Evolutionary conservation across 2,113 vertebrate genomes (phyloP).

Genomic region (Hemichromis elongatus): DNA sequence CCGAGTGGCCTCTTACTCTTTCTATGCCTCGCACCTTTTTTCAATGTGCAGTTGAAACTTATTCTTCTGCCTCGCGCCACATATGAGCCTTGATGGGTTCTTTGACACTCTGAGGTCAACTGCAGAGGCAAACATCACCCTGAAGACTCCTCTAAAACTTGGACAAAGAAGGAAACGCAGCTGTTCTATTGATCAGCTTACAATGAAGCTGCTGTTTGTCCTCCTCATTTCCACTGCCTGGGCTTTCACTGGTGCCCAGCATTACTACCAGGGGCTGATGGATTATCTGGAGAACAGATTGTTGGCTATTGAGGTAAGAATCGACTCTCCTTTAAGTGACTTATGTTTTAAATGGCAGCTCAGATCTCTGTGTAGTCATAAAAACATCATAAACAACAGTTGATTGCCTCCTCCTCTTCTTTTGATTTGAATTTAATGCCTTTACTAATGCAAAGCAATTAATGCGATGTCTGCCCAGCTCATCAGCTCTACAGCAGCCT

Average conservation of each 20-base stretch:
- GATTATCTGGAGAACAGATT: slow-evolving; percentile 78
- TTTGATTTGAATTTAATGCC: slow-evolving; percentile 16
- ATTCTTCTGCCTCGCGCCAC: background rate
- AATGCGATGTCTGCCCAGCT: slow-evolving; percentile 52
- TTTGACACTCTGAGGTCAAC: background rate
- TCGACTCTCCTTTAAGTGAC: background rate
- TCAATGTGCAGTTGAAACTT: background rate
- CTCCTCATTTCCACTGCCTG: slow-evolving; percentile 55
- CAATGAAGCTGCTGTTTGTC: slow-evolving; percentile 65
- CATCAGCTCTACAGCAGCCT: slow-evolving; percentile 43
- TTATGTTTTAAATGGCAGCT: background rate
- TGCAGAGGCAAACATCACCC: background rate
- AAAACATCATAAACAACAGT: background rate
- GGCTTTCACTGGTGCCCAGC: slow-evolving; percentile 61
- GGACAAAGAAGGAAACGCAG: slow-evolving; percentile 5
- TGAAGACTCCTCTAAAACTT: background rate
- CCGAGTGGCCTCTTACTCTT: slow-evolving; percentile 28
- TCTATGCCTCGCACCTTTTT: slow-evolving; percentile 19
- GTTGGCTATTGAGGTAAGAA: slow-evolving; percentile 75
- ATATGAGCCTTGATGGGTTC: background rate
- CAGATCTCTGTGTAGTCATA: background rate
- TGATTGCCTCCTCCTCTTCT: background rate
- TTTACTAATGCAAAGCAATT: slow-evolving; percentile 44
- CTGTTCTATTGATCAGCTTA: slow-evolving; percentile 24
- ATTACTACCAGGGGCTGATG: slow-evolving; percentile 77